Conservation (phyloP, 2,113 vertebrate species). For the Gorsachius goisagi region DNA sequence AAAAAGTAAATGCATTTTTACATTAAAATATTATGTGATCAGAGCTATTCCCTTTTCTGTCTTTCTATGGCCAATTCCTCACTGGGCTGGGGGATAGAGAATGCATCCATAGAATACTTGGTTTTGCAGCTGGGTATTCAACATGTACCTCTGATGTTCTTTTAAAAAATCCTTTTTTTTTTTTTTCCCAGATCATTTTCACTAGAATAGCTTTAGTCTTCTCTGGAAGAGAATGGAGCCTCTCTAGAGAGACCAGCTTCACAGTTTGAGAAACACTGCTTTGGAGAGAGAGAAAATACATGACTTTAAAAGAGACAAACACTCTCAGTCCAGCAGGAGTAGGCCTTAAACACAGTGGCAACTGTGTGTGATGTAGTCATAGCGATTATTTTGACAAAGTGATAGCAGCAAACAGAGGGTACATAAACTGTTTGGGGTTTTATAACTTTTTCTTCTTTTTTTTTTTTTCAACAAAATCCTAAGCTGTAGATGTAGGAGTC, state of each 20-base stretch:
- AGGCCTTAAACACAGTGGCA: slow-evolving; percentile 13
- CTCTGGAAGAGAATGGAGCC: slow-evolving; percentile 15
- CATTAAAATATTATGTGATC: background rate
- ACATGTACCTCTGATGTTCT: background rate
- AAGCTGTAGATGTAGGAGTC: background rate
- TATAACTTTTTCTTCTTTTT: background rate
- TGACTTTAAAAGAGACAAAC: slow-evolving; percentile 19
- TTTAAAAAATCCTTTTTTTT: background rate
- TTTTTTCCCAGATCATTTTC: slow-evolving; percentile 3
- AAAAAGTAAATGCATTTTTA: background rate
- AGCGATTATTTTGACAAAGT: slow-evolving; percentile 50
- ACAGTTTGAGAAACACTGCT: slow-evolving; percentile 20
- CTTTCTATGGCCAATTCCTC: background rate
- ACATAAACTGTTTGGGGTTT: background rate
- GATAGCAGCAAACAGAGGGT: background rate
- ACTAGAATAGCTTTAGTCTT: background rate
- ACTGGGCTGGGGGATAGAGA: background rate
- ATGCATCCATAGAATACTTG: background rate
- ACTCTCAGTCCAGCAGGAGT: background rate
- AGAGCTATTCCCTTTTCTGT: background rate
- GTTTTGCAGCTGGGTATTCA: background rate
- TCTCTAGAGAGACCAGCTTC: slow-evolving; percentile 42
- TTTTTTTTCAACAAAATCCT: background rate
- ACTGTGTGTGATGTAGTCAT: slow-evolving; percentile 1
- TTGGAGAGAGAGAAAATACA: slow-evolving; percentile 15